A percentile compares a stretch with the other conserved stretches of the same genome.
These are phyloP conservation scores for Metopolophium dirhodum DNA, from an alignment of 1,140 invertebrate species.

Conservation along the genomic window DNA sequence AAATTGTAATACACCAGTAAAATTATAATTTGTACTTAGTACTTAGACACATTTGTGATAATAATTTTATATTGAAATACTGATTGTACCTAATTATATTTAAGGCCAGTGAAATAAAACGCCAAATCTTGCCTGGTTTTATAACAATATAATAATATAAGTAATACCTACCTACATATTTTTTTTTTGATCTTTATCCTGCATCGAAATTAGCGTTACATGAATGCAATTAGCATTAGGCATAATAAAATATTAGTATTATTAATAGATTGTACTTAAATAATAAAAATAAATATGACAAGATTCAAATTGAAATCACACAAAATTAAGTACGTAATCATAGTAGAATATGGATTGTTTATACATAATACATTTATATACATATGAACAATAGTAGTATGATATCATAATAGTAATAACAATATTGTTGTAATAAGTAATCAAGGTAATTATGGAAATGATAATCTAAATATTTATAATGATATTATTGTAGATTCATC, in stretches of 20 bases:
- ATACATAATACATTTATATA: too few relatives aligned
- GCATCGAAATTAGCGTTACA: background rate
- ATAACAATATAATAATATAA: background rate
- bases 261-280: background rate
- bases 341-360: background rate
- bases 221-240: background rate
- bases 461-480: background rate
- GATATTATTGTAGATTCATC: background rate
- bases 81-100: background rate
- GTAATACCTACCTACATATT: background rate
- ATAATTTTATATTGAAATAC: background rate
- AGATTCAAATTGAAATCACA: background rate
- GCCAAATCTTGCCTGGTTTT: conserved; percentile 1
- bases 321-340: background rate
- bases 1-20: background rate
- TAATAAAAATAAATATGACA: too few relatives aligned
- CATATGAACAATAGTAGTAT: background rate
- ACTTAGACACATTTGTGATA: conserved; percentile 8
- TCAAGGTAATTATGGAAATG: background rate
- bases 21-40: background rate
- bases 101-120: background rate
- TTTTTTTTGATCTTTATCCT: background rate
- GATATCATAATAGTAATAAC: background rate
- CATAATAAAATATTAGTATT: background rate
- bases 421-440: background rate